Conservation (phyloP, 2,888 invertebrate genomes). For the Lepidochitona cinerea region DNA sequence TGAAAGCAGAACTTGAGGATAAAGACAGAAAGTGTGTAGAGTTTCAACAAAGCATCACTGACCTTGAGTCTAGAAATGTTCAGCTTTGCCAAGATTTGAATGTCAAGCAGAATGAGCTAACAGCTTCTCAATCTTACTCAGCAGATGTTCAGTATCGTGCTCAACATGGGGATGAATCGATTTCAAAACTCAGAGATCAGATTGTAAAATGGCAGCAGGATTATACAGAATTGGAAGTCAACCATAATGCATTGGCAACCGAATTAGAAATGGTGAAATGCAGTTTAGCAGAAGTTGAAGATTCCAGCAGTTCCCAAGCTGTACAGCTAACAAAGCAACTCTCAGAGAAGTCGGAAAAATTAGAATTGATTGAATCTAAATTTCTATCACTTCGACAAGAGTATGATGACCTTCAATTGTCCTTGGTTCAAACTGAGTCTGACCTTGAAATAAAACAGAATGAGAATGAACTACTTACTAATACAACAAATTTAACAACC, state of each 20-base stretch:
- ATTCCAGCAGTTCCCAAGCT: no score
- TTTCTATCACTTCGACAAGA: slow-evolving; percentile 11
- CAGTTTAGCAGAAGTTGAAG: no score
- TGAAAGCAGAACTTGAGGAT: neutral
- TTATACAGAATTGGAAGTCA: no score
- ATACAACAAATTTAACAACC: no score
- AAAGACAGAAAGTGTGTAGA: neutral
- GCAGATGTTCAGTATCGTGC: slow-evolving; percentile 33
- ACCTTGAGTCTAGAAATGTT: neutral
- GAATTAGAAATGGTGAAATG: no score
- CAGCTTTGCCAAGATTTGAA: slow-evolving; percentile 10
- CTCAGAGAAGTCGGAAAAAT: neutral
- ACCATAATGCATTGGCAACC: no score
- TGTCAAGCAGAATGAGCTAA: slow-evolving; percentile 2
- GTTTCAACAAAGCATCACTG: neutral
- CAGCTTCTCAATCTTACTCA: slow-evolving; percentile 35
- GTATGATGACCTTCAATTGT: slow-evolving; percentile 21
- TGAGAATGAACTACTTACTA: no score
- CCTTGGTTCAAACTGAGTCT: no score
- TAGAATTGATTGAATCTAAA: neutral
- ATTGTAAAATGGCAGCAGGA: no score
- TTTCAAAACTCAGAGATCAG: no score
- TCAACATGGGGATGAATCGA: no score
- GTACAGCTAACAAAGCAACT: neutral
- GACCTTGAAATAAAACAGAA: no score